phyloP scores from a whole-genome alignment of 2,797 vertebrate genomes.

The Adelosebastes latens region DNA sequence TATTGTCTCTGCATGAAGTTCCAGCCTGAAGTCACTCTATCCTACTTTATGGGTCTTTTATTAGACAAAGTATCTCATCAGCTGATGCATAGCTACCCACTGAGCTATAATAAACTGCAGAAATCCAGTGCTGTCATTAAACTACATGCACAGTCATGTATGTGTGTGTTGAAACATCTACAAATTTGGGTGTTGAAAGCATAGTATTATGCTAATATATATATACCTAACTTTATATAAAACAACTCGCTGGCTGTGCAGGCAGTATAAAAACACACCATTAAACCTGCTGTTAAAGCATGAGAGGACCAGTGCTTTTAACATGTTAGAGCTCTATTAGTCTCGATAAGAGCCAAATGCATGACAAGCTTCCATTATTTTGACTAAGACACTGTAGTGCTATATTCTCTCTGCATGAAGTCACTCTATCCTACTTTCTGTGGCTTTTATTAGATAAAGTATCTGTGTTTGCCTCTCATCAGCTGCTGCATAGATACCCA shows the following conservation, averaged over 20 bases:
- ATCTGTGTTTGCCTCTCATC: neutral
- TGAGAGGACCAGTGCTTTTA: conserved; percentile 38
- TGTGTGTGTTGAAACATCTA: no score
- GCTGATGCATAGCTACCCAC: no score
- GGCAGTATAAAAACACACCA: conserved; percentile 84
- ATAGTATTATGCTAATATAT: no score
- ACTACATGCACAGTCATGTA: neutral
- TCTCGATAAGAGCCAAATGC: neutral
- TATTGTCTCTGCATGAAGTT: neutral
- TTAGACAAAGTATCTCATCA: neutral
- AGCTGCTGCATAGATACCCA: no score
- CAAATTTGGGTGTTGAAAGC: no score
- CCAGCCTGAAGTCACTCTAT: neutral
- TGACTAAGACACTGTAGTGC: neutral
- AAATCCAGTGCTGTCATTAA: neutral
- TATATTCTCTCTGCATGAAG: neutral
- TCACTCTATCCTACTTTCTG: neutral
- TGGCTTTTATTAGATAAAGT: neutral
- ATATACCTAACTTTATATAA: no score
- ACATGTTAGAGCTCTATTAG: conserved; percentile 11
- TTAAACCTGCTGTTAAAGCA: conserved; percentile 70
- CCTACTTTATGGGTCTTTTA: neutral
- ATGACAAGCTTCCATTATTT: neutral
- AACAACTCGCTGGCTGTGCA: conserved; percentile 37
- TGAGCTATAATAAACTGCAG: neutral